A percentile compares a stretch with the other conserved stretches of the same genome.
Evolutionary conservation across 2,113 vertebrate species (phyloP).

Genomic region (Clarias batrachus): DNA sequence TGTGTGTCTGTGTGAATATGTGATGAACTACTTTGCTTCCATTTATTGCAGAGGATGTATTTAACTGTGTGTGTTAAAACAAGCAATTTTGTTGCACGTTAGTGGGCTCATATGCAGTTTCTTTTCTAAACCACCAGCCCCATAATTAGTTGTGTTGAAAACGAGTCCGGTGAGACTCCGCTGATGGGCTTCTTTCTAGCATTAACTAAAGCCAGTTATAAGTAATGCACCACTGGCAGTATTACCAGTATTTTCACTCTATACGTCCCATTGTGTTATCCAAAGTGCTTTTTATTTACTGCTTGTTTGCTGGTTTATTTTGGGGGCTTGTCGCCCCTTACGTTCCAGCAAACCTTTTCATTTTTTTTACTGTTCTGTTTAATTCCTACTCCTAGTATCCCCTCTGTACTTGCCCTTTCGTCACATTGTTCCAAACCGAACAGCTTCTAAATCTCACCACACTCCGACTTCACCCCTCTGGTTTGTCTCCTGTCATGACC

Average conservation of each 20-base stretch:
- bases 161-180: conserved; percentile 26
- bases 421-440: conserved; percentile 51
- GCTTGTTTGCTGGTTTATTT: conserved; percentile 50
- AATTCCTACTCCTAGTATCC: conserved; percentile 66
- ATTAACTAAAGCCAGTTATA: conserved; percentile 10
- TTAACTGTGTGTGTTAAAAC: conserved; percentile 10
- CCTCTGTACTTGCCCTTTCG: conserved; percentile 41
- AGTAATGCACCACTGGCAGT: background rate
- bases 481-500: conserved; percentile 39
- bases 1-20: conserved; percentile 12
- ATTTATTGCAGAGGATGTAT: background rate
- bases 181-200: conserved; percentile 12
- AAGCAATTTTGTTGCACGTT: conserved; percentile 4
- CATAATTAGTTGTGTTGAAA: conserved; percentile 35
- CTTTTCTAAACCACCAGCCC: conserved; percentile 17
- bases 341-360: conserved; percentile 60
- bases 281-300: conserved; percentile 16
- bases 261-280: background rate
- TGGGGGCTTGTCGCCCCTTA: conserved; percentile 55
- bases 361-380: conserved; percentile 64
- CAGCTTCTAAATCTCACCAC: conserved; percentile 30
- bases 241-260: background rate
- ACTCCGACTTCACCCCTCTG: conserved; percentile 24
- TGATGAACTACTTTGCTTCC: background rate
- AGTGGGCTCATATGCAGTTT: background rate